Evolutionary conservation across 2,113 vertebrate species (phyloP), one percentile per base, ranked within the genome.

Genomic region (Desmodus rotundus): DNA sequence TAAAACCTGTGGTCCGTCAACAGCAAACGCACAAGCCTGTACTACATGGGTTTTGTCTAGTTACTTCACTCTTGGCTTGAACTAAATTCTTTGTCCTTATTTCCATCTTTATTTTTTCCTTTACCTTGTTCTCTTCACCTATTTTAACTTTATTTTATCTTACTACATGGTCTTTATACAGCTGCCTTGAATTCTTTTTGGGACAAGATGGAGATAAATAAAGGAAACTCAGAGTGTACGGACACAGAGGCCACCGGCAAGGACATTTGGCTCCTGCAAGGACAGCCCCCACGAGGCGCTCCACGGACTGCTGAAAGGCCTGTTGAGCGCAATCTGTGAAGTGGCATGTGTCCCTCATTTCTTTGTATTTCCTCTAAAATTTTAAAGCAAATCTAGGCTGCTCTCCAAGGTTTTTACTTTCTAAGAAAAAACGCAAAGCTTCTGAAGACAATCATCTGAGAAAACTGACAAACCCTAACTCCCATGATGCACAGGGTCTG

Each of bases 61-160:
- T 72, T 82, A 85, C 19, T 58, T 80, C 65, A 65, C 19, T 93
- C 56, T 78, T 65, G 7, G 28, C 36, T 74, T 50, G n/a, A 84
- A 70, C 2, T 76, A 82, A 33, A n/a, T 17, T 45, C 70, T 77
- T 56, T 38, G 73, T 92, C 68, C 65, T 72, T 61, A 63, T 26
- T 89, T 87, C 22, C 12, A 88, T 50, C 36, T 80, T 80, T 78
- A 47, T 89, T 84, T 70, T 41, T 70, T 22, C 33, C 20, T 84
- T 91, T 74, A 81, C 52, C n/a, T 33, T 89, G 38, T 74, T 88
- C 47, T 28, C 20, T 80, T 86, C n/a, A 54, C 36, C 54, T 88
- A 92, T 94, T 95, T 91, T 58, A 94, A 84, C 54, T 90, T 63
- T 72, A 91, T 67, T 76, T 96, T 41, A 41, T 73, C n/a, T 85